These are phyloP conservation scores for Daubentonia madagascariensis DNA, from an alignment of 2,113 vertebrate genomes.

Conservation along the genomic window DNA sequence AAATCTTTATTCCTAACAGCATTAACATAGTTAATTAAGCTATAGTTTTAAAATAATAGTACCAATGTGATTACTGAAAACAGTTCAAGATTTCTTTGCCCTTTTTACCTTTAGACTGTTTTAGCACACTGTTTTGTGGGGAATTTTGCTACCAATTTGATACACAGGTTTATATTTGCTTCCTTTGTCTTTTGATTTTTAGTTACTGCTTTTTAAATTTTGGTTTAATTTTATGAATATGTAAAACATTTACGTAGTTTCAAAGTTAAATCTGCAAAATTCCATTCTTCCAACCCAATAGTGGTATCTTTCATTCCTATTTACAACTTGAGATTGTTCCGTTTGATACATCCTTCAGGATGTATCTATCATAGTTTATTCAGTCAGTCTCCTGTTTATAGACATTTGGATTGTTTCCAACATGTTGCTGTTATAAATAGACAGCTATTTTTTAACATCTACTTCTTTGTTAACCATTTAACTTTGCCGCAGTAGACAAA, in stretches of 20 bases:
- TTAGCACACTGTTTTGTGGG: slow-evolving; percentile 1
- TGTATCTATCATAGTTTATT: not conserved
- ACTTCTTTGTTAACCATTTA: slow-evolving; percentile 21
- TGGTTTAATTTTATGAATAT: not conserved
- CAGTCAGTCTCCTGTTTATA: not conserved
- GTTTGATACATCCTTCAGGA: not conserved
- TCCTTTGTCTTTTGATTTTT: slow-evolving; percentile 32
- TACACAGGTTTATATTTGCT: not conserved
- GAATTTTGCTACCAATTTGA: not conserved
- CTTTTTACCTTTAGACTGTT: not conserved
- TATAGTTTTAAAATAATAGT: not conserved
- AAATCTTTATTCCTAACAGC: slow-evolving; percentile 23
- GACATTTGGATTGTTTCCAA: not conserved
- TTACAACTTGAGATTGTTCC: not conserved
- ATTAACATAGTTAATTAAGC: not conserved
- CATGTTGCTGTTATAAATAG: slow-evolving; percentile 1
- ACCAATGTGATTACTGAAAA: not conserved
- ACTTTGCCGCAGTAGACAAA: not conserved
- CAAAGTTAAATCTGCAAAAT: slow-evolving; percentile 28
- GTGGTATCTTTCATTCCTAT: not conserved
- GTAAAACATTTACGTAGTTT: slow-evolving; percentile 26
- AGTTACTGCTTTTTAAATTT: slow-evolving; percentile 25
- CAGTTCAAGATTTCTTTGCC: not conserved
- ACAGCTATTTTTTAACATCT: not conserved
- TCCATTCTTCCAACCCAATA: not conserved